These are phyloP conservation scores for Plagiodera versicolora DNA, from an alignment of 2,888 invertebrate genomes.

Conservation along the genomic window DNA sequence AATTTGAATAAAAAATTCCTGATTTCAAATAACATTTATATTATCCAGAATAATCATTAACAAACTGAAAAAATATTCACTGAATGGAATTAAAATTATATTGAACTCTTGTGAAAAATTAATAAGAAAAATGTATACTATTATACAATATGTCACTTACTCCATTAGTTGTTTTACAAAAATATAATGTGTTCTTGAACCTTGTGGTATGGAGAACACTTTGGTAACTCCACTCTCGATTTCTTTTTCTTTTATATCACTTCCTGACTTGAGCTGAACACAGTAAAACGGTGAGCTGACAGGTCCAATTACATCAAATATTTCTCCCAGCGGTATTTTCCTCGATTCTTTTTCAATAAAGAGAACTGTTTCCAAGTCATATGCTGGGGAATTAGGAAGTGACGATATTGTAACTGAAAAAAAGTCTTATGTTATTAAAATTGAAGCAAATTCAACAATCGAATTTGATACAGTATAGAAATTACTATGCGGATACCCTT, in stretches of 20 bases:
- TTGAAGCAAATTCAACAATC: background rate
- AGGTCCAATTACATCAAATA: constrained; percentile 91
- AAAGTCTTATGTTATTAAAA: constrained; percentile 14
- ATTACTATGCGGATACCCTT: too few species aligned
- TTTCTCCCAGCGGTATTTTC: constrained; percentile 71
- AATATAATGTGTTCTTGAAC: constrained; percentile 74
- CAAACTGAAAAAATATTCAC: background rate
- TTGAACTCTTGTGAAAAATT: too few species aligned
- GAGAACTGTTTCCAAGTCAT: constrained; percentile 84
- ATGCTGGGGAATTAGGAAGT: constrained; percentile 70
- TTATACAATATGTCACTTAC: too few species aligned
- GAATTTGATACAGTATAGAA: too few species aligned
- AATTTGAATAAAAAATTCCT: too few species aligned
- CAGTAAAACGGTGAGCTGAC: constrained; percentile 85
- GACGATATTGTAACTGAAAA: constrained; percentile 75
- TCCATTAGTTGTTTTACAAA: constrained; percentile 72
- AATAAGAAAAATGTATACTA: too few species aligned
- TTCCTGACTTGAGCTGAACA: constrained; percentile 81
- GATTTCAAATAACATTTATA: too few species aligned
- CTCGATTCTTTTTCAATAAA: constrained; percentile 74
- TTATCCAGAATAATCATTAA: background rate
- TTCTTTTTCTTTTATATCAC: constrained; percentile 72
- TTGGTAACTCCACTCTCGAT: constrained; percentile 66
- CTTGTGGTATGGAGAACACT: constrained; percentile 83
- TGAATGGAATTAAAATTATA: background rate